Base-by-base conservation (phyloP, 2,113 vertebrate species). In the Carassius carassius region DNA sequence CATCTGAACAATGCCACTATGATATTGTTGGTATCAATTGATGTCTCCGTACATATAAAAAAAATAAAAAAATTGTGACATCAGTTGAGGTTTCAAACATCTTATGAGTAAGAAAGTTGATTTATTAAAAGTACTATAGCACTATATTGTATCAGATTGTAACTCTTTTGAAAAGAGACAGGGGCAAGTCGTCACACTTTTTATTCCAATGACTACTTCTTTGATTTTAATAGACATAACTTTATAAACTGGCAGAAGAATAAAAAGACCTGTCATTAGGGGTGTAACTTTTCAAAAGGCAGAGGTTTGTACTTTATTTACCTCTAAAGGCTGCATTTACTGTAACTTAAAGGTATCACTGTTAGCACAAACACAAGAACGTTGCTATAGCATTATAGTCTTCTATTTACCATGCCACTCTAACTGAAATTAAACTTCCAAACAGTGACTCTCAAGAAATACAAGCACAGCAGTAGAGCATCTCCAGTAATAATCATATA, bases 401-500 rank as follows among this genome's bases (percentile, higher is more conserved):
- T 8, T 41, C 67, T 41, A 21, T 41, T 70, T 70, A 37, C 16
- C 69, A 74, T 23, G n/a, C 49, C 41, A 74, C 13, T 16, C 44
- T 5, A 5, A 35, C 23, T 58, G 75, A 56, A 77, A 32, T 21
- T 13, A 56, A 58, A 58, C 25, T 9, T 25, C 47, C 4, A 23
- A 17, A 41, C 3, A 0, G 19, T 80, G 47, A 80, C 47, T 21
- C 14, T 23, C 9, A 62, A 63, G 41, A 80, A 81, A 49, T 65
- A 10, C 25, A 4, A 78, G 76, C 76, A 74, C 51, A 77, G 17
- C 49, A 58, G 3, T 12, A 60, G 23, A 51, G 74, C 21, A 1
- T 72, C 23, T 49, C 49, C 44, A 62, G 51, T 69, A 69, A 32
- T 56, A 70, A 80, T 72, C 23, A 63, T 62, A n/a, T 17, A 73